These are phyloP conservation scores for Alectoris magna DNA, from an alignment of 2,797 vertebrate species.

Conservation along the genomic window DNA sequence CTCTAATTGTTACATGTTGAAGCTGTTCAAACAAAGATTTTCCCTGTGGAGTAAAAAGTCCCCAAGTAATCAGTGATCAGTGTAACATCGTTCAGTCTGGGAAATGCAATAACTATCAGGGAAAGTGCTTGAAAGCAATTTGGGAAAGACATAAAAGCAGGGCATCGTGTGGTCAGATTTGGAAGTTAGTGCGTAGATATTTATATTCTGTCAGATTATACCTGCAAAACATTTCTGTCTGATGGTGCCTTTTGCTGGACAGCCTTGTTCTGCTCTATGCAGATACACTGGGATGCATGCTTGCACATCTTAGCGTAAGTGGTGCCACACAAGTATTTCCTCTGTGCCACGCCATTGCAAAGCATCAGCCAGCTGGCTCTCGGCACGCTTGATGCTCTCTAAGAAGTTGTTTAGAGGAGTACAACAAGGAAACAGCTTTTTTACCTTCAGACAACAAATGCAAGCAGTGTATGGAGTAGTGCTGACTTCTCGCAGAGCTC, in stretches of 20 bases:
- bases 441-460: neutral
- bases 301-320: neutral
- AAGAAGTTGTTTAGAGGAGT: neutral
- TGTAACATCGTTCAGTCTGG: conserved; percentile 9
- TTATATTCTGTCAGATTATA: neutral
- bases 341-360: accelerated
- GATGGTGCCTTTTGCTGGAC: neutral
- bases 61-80: neutral
- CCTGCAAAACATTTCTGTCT: neutral
- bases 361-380: neutral
- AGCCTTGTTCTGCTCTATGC: neutral
- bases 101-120: neutral
- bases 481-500: neutral
- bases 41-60: neutral
- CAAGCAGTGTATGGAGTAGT: neutral
- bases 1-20: neutral
- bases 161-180: neutral
- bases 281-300: neutral
- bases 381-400: neutral
- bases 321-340: neutral
- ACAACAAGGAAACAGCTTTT: neutral
- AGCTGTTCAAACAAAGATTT: neutral
- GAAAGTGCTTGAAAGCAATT: conserved; percentile 28
- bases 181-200: conserved; percentile 8
- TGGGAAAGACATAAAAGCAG: neutral